A percentile compares a stretch with the other conserved stretches of the same genome.
phyloP scores from a whole-genome alignment of 2,113 vertebrate genomes.

The Trematocara stigmaticum region DNA sequence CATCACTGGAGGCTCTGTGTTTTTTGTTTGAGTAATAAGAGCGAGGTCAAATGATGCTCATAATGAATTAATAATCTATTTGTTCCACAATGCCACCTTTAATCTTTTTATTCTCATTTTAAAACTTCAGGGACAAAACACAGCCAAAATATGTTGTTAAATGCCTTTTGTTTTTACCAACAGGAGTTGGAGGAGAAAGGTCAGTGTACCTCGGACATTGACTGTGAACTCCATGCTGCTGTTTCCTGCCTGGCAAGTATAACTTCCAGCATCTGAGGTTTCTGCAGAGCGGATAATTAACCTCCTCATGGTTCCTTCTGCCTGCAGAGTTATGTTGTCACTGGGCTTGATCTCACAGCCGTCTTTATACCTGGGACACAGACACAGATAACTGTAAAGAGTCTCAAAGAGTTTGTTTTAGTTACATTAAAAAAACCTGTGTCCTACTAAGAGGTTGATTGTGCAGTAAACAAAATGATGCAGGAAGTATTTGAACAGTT shows the following conservation, averaged over 20 bases:
- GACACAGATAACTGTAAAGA: not conserved
- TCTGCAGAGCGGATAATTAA: constrained; percentile 72
- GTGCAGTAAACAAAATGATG: not conserved
- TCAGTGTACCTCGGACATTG: constrained; percentile 62
- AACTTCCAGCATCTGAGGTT: constrained; percentile 63
- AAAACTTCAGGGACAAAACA: not conserved
- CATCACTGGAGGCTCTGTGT: constrained; percentile 79
- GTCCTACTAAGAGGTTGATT: not conserved
- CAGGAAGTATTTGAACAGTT: not conserved
- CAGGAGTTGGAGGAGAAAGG: not conserved
- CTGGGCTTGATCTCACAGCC: constrained; percentile 53
- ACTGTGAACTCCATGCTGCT: constrained; percentile 65
- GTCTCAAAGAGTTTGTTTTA: not conserved
- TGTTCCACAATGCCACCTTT: not conserved
- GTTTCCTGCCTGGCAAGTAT: constrained; percentile 66
- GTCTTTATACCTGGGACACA: constrained; percentile 65
- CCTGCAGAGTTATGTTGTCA: constrained; percentile 71
- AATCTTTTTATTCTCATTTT: not conserved
- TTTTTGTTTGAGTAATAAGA: not conserved
- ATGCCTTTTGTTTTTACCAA: not conserved
- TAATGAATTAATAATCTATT: not conserved
- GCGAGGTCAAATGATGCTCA: not conserved
- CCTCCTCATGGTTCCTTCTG: constrained; percentile 66
- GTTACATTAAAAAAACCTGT: not conserved
- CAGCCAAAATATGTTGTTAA: not conserved